phyloP scores from a whole-genome alignment of 2,113 vertebrate genomes.

The Xerus inauris region DNA sequence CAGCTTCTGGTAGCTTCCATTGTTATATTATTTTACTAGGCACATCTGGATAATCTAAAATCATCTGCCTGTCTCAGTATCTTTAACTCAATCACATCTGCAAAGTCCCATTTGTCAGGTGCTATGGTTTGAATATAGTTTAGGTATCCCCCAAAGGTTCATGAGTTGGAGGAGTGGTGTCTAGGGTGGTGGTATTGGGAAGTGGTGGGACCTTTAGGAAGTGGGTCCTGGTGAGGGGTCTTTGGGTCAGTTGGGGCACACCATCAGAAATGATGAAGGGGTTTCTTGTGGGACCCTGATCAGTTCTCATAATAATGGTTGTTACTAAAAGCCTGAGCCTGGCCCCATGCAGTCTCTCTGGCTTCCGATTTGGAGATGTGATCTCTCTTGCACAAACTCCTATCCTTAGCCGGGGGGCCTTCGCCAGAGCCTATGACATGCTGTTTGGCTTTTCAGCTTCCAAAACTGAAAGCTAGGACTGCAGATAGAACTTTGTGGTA shows the following conservation, averaged over 20 bases:
- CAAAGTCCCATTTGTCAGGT: not conserved
- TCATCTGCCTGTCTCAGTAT: not conserved
- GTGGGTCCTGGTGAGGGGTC: too few species aligned
- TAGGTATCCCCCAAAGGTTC: not conserved
- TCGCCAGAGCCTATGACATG: not conserved
- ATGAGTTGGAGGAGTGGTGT: not conserved
- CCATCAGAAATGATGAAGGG: not conserved
- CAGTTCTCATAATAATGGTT: not conserved
- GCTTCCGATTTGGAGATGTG: not conserved
- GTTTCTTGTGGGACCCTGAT: not conserved
- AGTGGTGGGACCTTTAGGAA: not conserved
- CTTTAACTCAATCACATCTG: not conserved
- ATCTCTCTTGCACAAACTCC: not conserved
- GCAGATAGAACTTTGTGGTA: not conserved
- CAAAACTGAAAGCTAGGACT: not conserved
- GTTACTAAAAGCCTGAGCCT: not conserved
- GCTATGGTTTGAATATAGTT: not conserved
- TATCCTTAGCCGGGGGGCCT: too few species aligned
- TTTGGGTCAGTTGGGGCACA: not conserved
- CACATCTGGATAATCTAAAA: not conserved
- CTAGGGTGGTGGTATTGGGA: not conserved
- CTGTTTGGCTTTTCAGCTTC: not conserved
- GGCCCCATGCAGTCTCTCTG: not conserved
- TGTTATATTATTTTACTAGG: not conserved
- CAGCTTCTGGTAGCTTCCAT: not conserved